Base-by-base conservation (phyloP, 2,797 vertebrate genomes). In the Astyanax mexicanus region DNA sequence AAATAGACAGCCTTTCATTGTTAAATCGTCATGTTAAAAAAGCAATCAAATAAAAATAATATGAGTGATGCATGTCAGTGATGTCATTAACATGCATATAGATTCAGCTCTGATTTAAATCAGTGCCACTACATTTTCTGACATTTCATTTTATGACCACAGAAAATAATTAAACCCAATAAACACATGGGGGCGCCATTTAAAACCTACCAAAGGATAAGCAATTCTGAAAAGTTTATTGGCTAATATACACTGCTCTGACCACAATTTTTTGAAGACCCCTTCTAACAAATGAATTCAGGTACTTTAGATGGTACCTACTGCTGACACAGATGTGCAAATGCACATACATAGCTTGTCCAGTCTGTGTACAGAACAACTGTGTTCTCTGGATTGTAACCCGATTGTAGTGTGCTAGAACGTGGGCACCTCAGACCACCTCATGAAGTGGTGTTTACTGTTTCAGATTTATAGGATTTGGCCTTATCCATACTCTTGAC, bases 171-270 rank as follows among this genome's bases (percentile, higher is more conserved):
- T 49, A 35, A 10, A 40, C 15, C 52, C 68, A 5, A 4, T 15
- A 27, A 42, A 23, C 60, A 64, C 60, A 25, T 19, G 60, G 64
- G 21, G 60, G 60, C 2, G 11, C 60, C 38, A 44, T 64, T 64
- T 44, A 64, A 1, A 12, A 38, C 15, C 47, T 5, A 32, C 2
- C 29, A 40, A 12, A 45, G 3, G 54, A 15, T 10, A 32, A 6
- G 15, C 11, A 37, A 7, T 37, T 55, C 4, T 27, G 7, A 15
- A 1, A 10, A 40, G 38, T 40, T 40, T n/a, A n/a, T n/a, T n/a
- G n/a, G n/a, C n/a, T n/a, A n/a, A n/a, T n/a, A n/a, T n/a, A n/a
- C n/a, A n/a, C n/a, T n/a, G n/a, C n/a, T n/a, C n/a, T n/a, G n/a
- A n/a, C n/a, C n/a, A n/a, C n/a, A n/a, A n/a, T n/a, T n/a, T n/a